Evolutionary conservation across 2,113 vertebrate genomes (phyloP), one percentile per base, ranked within the genome.

Genomic region (Limanda limanda): DNA sequence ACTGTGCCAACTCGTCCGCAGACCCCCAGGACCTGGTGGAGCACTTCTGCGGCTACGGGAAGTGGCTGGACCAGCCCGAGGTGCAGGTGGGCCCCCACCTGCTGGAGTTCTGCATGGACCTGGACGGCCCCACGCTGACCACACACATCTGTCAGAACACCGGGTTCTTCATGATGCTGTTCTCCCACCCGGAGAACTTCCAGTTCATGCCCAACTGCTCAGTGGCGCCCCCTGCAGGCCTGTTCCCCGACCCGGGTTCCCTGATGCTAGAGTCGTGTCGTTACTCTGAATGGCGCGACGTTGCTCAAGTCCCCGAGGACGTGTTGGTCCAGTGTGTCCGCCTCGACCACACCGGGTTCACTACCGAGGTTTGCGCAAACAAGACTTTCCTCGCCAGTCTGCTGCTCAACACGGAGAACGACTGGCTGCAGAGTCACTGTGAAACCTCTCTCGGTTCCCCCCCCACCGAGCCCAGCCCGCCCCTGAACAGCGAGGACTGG

Each of bases 371-470:
- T 25, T 96, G 95, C 51, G 11, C 74, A 0, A 94, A 95, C 56
- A 31, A 52, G 58, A 94, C 93, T 0, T 91, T 95, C 24, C 76
- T 95, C 0, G 40, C 68, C 12, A 54, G 2, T 0, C 63, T 96
- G 31, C 59, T 92, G 52, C 59, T 6, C 2, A 88, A 88, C 45
- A 1, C 35, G 12, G 73, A 9, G 2, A 86, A 89, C n/a, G 15
- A 21, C 14, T 96, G 95, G 95, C 87, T 95, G 0, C 45, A 59
- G 12, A 42, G 51, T 1, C 92, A 89, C 73, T 96, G 95, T 79
- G 56, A 35, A 1, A 45, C 72, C 23, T 85, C 78, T 35, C 20
- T 90, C 1, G 73, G 2, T 23, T 14, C 78, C n/a, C 45, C 5
- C 0, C 24, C 55, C 3, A 62, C 88, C 0, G 45, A 58, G 21